Evolutionary conservation across 2,797 vertebrate genomes (phyloP).

Genomic region (Valencia hispanica): DNA sequence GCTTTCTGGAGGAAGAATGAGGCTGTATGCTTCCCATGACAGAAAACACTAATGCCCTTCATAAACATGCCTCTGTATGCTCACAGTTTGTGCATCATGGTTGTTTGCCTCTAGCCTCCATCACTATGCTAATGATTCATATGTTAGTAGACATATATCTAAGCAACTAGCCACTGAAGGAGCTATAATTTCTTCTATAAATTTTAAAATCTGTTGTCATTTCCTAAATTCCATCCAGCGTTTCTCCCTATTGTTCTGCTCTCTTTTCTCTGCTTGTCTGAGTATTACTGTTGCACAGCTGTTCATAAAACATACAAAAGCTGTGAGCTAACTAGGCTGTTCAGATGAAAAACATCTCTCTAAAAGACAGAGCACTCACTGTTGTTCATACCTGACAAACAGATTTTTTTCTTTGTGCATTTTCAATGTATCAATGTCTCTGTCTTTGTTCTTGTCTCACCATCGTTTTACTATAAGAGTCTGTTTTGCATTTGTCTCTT

Average conservation of each 20-base stretch:
- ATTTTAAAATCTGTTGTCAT: slow-evolving; percentile 52
- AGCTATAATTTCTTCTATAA: slow-evolving; percentile 41
- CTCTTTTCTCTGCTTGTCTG: slow-evolving; percentile 21
- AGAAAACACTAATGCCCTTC: slow-evolving; percentile 57
- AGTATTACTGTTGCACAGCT: slow-evolving; percentile 19
- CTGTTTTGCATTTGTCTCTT: slow-evolving; percentile 41
- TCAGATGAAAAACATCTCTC: slow-evolving; percentile 20
- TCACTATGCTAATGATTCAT: slow-evolving; percentile 73
- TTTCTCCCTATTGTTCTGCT: slow-evolving; percentile 5
- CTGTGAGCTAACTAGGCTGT: slow-evolving; percentile 15
- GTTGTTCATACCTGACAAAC: slow-evolving; percentile 22
- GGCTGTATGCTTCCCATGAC: slow-evolving; percentile 47
- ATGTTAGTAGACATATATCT: slow-evolving; percentile 69
- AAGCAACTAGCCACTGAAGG: slow-evolving; percentile 47
- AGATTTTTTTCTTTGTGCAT: slow-evolving; percentile 51
- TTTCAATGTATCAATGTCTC: slow-evolving; percentile 47
- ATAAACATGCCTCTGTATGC: slow-evolving; percentile 61
- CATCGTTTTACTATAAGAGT: slow-evolving; percentile 31
- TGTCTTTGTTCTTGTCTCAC: slow-evolving; percentile 52
- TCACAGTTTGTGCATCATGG: slow-evolving; percentile 58
- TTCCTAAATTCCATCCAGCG: slow-evolving; percentile 31
- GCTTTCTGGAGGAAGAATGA: slow-evolving; percentile 18
- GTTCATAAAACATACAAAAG: slow-evolving; percentile 33
- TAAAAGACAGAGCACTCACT: slow-evolving; percentile 17
- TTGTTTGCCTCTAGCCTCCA: slow-evolving; percentile 55